These are phyloP conservation scores for Lanius collurio DNA, from an alignment of 2,113 vertebrate genomes.

Conservation along the genomic window DNA sequence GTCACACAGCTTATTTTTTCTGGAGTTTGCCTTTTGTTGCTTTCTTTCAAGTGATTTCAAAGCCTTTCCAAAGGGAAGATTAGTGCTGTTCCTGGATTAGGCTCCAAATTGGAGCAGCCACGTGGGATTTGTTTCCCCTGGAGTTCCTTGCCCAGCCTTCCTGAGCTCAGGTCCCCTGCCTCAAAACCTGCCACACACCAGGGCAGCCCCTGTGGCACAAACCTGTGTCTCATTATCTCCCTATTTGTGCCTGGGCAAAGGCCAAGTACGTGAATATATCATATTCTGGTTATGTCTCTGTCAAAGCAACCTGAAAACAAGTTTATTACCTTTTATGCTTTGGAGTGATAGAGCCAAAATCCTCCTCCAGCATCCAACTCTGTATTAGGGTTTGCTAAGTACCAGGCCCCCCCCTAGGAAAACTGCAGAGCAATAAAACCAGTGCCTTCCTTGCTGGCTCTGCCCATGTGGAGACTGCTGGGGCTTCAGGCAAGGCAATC, in stretches of 20 bases:
- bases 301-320: background rate
- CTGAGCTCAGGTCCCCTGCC: background rate
- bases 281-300: background rate
- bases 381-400: background rate
- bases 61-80: constrained; percentile 36
- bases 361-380: background rate
- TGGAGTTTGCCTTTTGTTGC: constrained; percentile 19
- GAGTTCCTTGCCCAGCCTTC: background rate
- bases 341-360: background rate
- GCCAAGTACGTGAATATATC: background rate
- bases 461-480: background rate
- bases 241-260: background rate
- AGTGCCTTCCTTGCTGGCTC: background rate
- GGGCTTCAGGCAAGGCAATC: background rate
- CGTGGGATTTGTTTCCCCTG: background rate
- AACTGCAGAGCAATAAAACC: background rate
- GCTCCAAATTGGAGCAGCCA: background rate
- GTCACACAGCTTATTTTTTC: background rate
- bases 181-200: background rate
- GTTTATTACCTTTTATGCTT: background rate
- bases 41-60: constrained; percentile 36
- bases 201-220: background rate
- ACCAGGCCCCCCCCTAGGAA: background rate
- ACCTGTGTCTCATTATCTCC: background rate
- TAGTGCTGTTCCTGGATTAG: background rate